phyloP scores from a whole-genome alignment of 2,113 vertebrate genomes.

The Plotosus lineatus region DNA sequence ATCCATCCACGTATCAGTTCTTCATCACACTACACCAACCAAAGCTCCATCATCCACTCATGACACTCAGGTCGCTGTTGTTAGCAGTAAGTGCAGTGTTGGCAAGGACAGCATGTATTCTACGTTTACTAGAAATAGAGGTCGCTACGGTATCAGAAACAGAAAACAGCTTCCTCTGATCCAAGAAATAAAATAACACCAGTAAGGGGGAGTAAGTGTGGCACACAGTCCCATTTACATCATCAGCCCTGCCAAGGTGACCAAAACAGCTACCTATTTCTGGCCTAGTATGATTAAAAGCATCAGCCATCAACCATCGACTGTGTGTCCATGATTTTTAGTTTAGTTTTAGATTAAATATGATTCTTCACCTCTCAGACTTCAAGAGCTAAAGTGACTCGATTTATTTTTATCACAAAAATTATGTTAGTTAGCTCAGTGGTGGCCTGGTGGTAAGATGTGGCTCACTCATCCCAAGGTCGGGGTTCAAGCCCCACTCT shows the following conservation, averaged over 20 bases:
- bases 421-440: background rate
- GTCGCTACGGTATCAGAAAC: slow-evolving; percentile 24
- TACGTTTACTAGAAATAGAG: slow-evolving; percentile 24
- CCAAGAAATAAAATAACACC: slow-evolving; percentile 16
- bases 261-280: slow-evolving; percentile 14
- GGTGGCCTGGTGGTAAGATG: no score
- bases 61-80: slow-evolving; percentile 11
- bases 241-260: slow-evolving; percentile 23
- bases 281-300: background rate
- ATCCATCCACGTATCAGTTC: slow-evolving; percentile 11
- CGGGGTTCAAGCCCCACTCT: no score
- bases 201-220: background rate
- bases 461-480: no score
- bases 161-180: background rate
- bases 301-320: background rate
- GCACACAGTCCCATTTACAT: slow-evolving; percentile 13
- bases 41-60: slow-evolving; percentile 4
- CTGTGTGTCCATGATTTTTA: slow-evolving; percentile 4
- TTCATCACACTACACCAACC: slow-evolving; percentile 2
- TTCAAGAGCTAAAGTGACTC: background rate
- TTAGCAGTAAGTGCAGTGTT: slow-evolving; percentile 23
- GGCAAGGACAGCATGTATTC: slow-evolving; percentile 15
- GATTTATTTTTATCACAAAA: slow-evolving; percentile 4
- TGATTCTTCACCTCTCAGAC: background rate
- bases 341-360: slow-evolving; percentile 20